Base-by-base conservation (phyloP, 2,888 invertebrate genomes). In the Apamea sordens region DNA sequence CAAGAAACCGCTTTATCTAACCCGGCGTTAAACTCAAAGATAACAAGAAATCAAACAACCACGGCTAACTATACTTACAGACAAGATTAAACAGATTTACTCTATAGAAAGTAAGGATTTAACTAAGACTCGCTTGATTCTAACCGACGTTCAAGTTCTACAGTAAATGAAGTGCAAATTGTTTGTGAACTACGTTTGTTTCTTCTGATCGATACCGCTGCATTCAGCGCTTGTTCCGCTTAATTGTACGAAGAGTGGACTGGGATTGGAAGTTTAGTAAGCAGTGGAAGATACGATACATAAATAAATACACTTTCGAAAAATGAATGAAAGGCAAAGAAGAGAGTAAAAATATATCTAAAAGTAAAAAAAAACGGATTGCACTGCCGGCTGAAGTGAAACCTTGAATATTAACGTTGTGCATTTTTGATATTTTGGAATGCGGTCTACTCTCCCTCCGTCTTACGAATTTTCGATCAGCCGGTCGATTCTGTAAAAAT, bases 161-260 rank as follows among this genome's bases (percentile, higher is more conserved):
- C 53, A 65, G 79, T 63, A 85, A 89, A 89, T 88, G 88, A 84
- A 90, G 89, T 91, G 90, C 88, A 92, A 92, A 92, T 90, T 90
- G 89, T 91, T 90, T 87, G 77, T 71, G 79, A 91, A 90, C 85
- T 89, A 81, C 84, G 86, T 89, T 90, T 89, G 86, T 80, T 82
- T 86, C 80, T 88, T 86, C 79, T 81, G 81, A 83, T 89, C 83
- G 75, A 80, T 82, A 72, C 68, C 69, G 73, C 65, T 73, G 76
- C 56, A 76, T 84, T 56, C 61, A 77, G 83, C 74, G 78, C 36
- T 84, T 79, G 77, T 75, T 80, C 59, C 36, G 73, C 79, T 80
- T 86, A 80, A 86, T 86, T 86, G 61, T 81, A 65, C 13, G 11
- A 28, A 24, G 44, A 76, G 44, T 71, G 74, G 63, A 67, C 61